A percentile compares a stretch with the other conserved stretches of the same genome.
These are phyloP conservation scores for Loriculus beryllinus DNA, from an alignment of 2,797 vertebrate genomes.

Conservation along the genomic window DNA sequence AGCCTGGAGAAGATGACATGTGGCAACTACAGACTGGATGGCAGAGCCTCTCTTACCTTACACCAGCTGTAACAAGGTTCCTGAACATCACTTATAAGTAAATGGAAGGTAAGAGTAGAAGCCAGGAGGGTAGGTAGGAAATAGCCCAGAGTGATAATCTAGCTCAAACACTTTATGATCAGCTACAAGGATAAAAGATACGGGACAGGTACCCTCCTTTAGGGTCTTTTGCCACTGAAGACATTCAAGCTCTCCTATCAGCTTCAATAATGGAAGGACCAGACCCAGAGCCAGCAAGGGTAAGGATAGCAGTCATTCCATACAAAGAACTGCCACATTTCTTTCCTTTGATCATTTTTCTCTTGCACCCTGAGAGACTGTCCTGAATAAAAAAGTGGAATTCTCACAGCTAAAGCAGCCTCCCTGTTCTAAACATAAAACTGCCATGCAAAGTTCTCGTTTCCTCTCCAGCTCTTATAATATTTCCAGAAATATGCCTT, in stretches of 20 bases:
- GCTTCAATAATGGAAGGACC: not conserved
- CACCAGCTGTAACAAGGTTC: not conserved
- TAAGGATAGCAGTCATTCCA: not conserved
- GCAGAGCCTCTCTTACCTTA: not conserved
- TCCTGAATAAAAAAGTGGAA: constrained; percentile 25
- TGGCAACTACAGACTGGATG: not conserved
- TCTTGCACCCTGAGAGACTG: not conserved
- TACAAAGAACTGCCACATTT: not conserved
- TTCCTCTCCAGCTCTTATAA: not conserved
- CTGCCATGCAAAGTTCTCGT: not conserved
- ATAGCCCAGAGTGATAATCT: not conserved
- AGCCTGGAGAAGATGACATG: constrained; percentile 5
- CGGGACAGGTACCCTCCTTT: not conserved
- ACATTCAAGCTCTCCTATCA: not conserved
- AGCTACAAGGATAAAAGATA: not conserved
- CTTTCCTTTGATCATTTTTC: not conserved
- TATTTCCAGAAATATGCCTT: not conserved
- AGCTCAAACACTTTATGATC: not conserved
- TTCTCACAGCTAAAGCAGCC: not conserved
- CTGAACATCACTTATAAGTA: not conserved
- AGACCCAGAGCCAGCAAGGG: not conserved
- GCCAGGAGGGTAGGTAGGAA: not conserved
- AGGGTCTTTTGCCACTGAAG: not conserved
- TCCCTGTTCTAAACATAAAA: not conserved
- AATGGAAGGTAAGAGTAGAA: not conserved